Evolutionary conservation across 2,888 invertebrate species (phyloP).

Genomic region (Cordilura impudica): DNA sequence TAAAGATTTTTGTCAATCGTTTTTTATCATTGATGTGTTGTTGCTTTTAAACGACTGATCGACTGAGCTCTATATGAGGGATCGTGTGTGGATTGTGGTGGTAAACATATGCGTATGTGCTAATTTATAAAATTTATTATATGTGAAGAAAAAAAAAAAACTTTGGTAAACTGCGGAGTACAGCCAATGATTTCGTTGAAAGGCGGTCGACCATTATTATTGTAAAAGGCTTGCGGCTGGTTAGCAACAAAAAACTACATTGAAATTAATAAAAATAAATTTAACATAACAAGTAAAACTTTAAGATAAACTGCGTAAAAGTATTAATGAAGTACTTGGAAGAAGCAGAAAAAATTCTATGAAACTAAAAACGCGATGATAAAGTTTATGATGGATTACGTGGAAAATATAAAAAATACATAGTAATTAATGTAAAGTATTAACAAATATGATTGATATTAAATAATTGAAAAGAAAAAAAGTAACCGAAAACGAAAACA

Average conservation of each 20-base stretch:
- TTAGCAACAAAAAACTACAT: constrained; percentile 43
- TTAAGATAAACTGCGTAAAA: constrained; percentile 38
- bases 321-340: constrained; percentile 23
- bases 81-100: constrained; percentile 24
- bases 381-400: constrained; percentile 47
- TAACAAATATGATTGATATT: constrained; percentile 42
- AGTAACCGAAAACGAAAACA: constrained; percentile 2
- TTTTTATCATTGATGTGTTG: constrained; percentile 41
- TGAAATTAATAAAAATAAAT: constrained; percentile 20
- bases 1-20: constrained; percentile 42
- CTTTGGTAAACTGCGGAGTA: constrained; percentile 25
- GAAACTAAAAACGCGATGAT: constrained; percentile 25
- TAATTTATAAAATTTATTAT: constrained; percentile 57
- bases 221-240: constrained; percentile 35
- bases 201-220: constrained; percentile 31
- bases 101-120: constrained; percentile 56
- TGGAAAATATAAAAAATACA: constrained; percentile 17
- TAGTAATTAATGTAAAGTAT: constrained; percentile 41
- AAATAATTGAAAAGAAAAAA: constrained; percentile 19
- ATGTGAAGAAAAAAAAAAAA: constrained; percentile 35
- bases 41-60: constrained; percentile 31
- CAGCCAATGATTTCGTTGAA: constrained; percentile 41
- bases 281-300: constrained; percentile 43
- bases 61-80: constrained; percentile 33
- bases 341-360: constrained; percentile 15